A percentile compares a stretch with the other conserved stretches of the same genome.
Conservation (phyloP, 2,797 vertebrate species). For the Rhinatrema bivittatum region DNA sequence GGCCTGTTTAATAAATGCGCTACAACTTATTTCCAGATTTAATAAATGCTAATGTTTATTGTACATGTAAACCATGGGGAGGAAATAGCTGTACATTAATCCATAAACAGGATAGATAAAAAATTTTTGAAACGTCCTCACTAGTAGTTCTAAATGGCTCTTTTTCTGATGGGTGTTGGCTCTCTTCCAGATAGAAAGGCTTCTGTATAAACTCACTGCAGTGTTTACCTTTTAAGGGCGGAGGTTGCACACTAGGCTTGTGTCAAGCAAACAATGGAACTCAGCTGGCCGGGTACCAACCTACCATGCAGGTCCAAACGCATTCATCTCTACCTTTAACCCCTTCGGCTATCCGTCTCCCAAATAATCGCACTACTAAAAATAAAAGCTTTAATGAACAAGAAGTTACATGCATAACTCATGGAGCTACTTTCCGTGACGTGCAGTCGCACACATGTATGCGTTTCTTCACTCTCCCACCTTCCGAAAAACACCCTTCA, state of each 20-base stretch:
- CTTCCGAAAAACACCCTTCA: too few species aligned
- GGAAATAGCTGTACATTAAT: conserved; percentile 4
- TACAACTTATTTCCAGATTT: conserved; percentile 10
- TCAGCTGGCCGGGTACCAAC: background rate
- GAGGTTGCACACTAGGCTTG: background rate
- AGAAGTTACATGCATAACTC: too few species aligned
- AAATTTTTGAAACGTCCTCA: background rate
- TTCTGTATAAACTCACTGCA: conserved; percentile 5
- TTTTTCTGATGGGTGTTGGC: background rate
- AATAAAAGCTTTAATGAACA: too few species aligned
- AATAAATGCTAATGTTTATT: background rate
- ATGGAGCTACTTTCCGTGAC: too few species aligned
- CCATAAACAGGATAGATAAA: background rate
- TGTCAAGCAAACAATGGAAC: conserved; percentile 3
- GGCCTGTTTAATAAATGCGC: too few species aligned
- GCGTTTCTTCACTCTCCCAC: too few species aligned
- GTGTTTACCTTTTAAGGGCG: conserved; percentile 2
- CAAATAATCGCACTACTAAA: too few species aligned
- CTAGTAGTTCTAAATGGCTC: background rate
- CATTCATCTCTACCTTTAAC: background rate
- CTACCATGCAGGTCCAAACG: background rate
- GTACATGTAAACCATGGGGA: conserved; percentile 1
- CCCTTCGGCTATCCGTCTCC: too few species aligned
- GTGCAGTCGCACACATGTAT: background rate
- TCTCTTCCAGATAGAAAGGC: background rate